Conservation (phyloP, 1,140 invertebrate genomes). For the Sycobia sp. region DNA sequence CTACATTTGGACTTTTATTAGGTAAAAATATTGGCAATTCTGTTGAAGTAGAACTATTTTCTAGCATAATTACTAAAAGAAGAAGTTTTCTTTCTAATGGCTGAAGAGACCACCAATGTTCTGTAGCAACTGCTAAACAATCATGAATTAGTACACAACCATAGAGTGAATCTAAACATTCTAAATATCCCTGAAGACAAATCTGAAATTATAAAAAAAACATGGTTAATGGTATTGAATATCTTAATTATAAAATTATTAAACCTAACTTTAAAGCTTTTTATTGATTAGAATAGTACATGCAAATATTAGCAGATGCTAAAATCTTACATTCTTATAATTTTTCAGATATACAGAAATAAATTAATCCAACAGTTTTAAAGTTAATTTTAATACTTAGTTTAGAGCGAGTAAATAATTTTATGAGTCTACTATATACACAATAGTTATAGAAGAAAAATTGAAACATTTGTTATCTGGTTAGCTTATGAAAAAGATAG, state of each 20-base stretch:
- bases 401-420: too few relatives aligned
- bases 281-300: too few relatives aligned
- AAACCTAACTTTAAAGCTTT: too few relatives aligned
- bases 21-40: conserved; percentile 84
- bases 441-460: background rate
- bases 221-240: conserved; percentile 33
- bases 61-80: conserved; percentile 68
- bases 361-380: too few relatives aligned
- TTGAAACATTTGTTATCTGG: too few relatives aligned
- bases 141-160: conserved; percentile 79
- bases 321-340: too few relatives aligned
- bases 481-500: too few relatives aligned
- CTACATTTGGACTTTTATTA: conserved; percentile 80
- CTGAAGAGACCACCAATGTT: conserved; percentile 78
- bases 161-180: conserved; percentile 76
- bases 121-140: conserved; percentile 76
- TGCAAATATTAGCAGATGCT: too few relatives aligned
- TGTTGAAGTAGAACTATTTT: conserved; percentile 69
- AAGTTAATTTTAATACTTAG: too few relatives aligned
- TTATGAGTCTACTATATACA: too few relatives aligned
- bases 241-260: too few relatives aligned
- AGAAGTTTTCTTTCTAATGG: conserved; percentile 76
- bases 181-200: conserved; percentile 76
- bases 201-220: conserved; percentile 61
- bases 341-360: background rate